Evolutionary conservation across 2,113 vertebrate genomes (phyloP).

Genomic region (Plecotus auritus): DNA sequence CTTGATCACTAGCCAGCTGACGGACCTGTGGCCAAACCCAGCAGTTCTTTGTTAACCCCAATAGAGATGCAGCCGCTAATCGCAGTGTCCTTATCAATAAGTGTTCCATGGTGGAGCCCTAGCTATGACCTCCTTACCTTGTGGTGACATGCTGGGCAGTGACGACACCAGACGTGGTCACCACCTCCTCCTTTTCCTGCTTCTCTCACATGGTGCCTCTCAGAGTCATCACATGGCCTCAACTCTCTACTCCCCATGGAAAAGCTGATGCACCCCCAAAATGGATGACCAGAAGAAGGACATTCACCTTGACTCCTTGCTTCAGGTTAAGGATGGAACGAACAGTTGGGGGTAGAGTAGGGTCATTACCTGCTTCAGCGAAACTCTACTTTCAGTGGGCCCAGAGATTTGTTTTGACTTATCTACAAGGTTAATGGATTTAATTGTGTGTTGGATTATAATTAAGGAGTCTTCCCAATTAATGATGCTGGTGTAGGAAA

Average conservation of each 20-base stretch:
- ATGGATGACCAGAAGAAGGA: neutral
- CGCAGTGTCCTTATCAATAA: neutral
- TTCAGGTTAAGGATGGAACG: neutral
- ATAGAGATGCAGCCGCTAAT: neutral
- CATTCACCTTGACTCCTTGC: neutral
- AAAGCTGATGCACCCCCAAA: neutral
- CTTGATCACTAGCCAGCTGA: neutral
- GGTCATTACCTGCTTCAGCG: neutral
- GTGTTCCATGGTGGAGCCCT: neutral
- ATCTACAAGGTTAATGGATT: slow-evolving; percentile 43
- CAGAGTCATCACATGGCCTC: neutral
- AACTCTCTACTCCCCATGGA: neutral
- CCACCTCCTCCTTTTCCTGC: neutral
- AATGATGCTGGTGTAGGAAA: slow-evolving; percentile 12
- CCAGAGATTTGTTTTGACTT: slow-evolving; percentile 40
- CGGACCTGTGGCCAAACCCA: neutral
- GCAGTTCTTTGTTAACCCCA: neutral
- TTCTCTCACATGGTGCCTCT: neutral
- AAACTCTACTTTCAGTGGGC: neutral
- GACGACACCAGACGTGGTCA: neutral
- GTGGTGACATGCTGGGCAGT: neutral
- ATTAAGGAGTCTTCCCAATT: slow-evolving; percentile 52
- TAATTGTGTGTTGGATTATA: slow-evolving; percentile 56
- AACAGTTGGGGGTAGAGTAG: neutral
- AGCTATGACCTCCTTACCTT: neutral